Evolutionary conservation across 2,797 vertebrate species (phyloP), one percentile per base, ranked within the genome.

Genomic region (Champsocephalus gunnari): DNA sequence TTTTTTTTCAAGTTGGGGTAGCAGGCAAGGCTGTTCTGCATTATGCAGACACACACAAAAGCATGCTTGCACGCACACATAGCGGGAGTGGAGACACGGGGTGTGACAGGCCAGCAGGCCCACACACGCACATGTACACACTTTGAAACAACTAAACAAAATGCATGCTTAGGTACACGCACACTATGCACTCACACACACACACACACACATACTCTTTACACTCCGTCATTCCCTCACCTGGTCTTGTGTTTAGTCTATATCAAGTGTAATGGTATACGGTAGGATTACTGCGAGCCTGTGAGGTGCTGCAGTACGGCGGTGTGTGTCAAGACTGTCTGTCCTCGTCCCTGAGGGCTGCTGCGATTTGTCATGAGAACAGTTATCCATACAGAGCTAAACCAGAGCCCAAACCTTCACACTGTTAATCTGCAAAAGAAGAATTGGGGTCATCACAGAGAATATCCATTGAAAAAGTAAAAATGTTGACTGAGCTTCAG

Each of bases 201-300:
- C 47, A 32, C 58, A 64, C 47, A 68, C 66, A 72, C 43, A 51
- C 67, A 80, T 12, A 7, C 73, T 50, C 28, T 9, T 41, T 49
- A 49, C 73, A 81, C 86, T 88, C 61, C 8, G 87, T 93, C 88
- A 92, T 91, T 81, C 88, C 91, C 88, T 93, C 91, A 94, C 92
- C 92, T 94, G 89, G 88, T 75, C 71, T 75, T 78, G 84, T 94
- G 93, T 94, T 94, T 94, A 94, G 93, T 93, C 93, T 94, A 75
- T 87, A 82, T 45, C 62, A 51, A 81, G 82, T 92, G 92, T 92
- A 93, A 94, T 92, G 90, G 88, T 91, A 92, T 88, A 91, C 57
- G 71, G 73, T 77, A 77, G 90, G 92, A 93, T 94, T 92, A 91
- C 84, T 47, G 77, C 5, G 68, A 74, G 74, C 75, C 84, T 89